These are phyloP conservation scores for Lordiphosa andalusiaca DNA, from an alignment of 2,888 invertebrate species.

Conservation along the genomic window DNA sequence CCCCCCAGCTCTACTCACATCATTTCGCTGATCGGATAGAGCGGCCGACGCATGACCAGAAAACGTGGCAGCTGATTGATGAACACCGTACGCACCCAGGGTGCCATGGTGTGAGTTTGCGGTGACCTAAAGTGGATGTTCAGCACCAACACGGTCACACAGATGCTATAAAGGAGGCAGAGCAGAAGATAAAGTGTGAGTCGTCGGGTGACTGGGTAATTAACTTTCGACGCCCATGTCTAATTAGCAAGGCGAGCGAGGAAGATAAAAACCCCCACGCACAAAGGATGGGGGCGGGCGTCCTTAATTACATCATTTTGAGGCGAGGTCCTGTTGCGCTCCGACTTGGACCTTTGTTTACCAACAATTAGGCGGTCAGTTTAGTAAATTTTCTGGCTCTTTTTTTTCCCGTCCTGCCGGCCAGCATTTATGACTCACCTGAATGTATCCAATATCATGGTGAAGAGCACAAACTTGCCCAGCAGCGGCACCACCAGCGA, in stretches of 20 bases:
- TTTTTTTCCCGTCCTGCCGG: conserved; percentile 21
- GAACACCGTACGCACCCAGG: conserved; percentile 97
- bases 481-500: conserved; percentile 95
- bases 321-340: conserved; percentile 64
- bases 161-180: conserved; percentile 84
- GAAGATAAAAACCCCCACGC: neutral
- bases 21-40: conserved; percentile 82
- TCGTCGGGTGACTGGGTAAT: conserved; percentile 56
- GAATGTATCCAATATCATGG: conserved; percentile 97
- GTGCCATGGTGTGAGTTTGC: conserved; percentile 98
- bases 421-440: conserved; percentile 83
- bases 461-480: conserved; percentile 96
- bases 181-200: conserved; percentile 24
- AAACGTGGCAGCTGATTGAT: conserved; percentile 97
- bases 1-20: conserved; percentile 70
- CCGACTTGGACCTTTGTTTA: conserved; percentile 60
- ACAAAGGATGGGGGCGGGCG: conserved; percentile 17
- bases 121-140: conserved; percentile 99
- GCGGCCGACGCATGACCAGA: conserved; percentile 94
- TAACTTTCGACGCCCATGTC: conserved; percentile 70
- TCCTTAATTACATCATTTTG: conserved; percentile 71
- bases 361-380: conserved; percentile 66
- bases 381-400: neutral
- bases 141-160: conserved; percentile 96
- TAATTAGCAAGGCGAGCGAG: conserved; percentile 54